These are phyloP conservation scores for Myzus persicae DNA, from an alignment of 1,140 invertebrate species.

Conservation along the genomic window DNA sequence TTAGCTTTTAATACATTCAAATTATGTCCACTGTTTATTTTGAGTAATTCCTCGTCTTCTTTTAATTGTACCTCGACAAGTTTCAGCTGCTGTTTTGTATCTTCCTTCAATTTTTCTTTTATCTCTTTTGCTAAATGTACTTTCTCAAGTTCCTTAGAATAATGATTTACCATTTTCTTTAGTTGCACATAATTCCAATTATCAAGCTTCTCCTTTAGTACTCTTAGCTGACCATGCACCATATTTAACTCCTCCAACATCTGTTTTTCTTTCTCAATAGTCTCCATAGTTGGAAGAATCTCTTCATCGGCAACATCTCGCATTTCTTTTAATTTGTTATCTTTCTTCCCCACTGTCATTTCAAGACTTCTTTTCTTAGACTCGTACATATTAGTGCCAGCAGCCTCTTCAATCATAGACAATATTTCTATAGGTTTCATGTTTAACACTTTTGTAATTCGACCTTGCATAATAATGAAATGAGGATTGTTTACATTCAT, in stretches of 20 bases:
- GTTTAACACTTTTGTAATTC: constrained; percentile 98
- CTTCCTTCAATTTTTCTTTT: not conserved
- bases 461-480: constrained; percentile 99
- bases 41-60: not conserved
- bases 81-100: not conserved
- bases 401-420: constrained; percentile 98
- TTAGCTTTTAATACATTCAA: not conserved
- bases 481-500: constrained; percentile 99
- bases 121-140: not conserved
- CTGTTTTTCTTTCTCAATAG: constrained; percentile 43
- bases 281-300: constrained; percentile 47
- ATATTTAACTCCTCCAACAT: constrained; percentile 58
- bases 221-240: constrained; percentile 44
- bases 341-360: constrained; percentile 93
- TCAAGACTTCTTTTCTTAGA: constrained; percentile 88
- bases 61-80: not conserved
- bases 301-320: constrained; percentile 72
- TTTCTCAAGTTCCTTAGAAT: not conserved
- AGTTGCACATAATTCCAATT: constrained; percentile 10
- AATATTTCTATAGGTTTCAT: constrained; percentile 99
- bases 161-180: not conserved
- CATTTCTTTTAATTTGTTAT: constrained; percentile 88
- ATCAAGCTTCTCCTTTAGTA: constrained; percentile 15
- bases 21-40: not conserved
- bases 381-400: constrained; percentile 98